A percentile compares a stretch with the other conserved stretches of the same genome.
Conservation (phyloP, 1,140 invertebrate genomes). For the Drosophila watanabei region DNA sequence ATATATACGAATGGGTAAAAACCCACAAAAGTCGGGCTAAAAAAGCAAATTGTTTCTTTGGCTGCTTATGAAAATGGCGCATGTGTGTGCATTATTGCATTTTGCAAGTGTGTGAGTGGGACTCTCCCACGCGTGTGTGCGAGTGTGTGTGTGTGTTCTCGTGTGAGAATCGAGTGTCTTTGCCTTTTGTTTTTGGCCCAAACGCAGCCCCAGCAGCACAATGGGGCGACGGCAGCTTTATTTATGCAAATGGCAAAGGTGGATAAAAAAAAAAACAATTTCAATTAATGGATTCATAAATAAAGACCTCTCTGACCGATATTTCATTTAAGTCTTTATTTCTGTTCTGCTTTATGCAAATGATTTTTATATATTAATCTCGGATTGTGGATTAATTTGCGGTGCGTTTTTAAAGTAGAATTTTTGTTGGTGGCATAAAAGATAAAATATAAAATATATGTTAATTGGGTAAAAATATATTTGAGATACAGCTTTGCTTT, state of each 20-base stretch:
- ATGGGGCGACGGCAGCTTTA: conserved; percentile 25
- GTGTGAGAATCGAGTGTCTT: conserved; percentile 44
- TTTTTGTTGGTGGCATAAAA: neutral
- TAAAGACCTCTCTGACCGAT: conserved; percentile 35
- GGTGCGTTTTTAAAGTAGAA: neutral
- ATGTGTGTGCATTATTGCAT: conserved; percentile 35
- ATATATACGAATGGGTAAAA: conserved; percentile 19
- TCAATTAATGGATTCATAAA: conserved; percentile 46
- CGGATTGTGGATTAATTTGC: neutral
- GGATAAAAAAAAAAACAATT: conserved; percentile 17
- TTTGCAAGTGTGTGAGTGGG: conserved; percentile 3
- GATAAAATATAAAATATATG: neutral
- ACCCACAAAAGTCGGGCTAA: conserved; percentile 37
- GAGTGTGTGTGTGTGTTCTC: conserved; percentile 18
- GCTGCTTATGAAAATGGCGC: conserved; percentile 83
- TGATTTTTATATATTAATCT: conserved; percentile 9
- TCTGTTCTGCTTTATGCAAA: conserved; percentile 2
- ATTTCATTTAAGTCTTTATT: conserved; percentile 20
- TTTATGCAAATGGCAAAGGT: conserved; percentile 25
- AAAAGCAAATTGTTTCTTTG: conserved; percentile 65
- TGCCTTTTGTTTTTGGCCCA: conserved; percentile 48
- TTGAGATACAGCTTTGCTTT: neutral
- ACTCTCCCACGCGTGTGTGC: conserved; percentile 18
- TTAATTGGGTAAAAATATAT: neutral
- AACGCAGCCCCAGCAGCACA: conserved; percentile 22